Percentiles rank a stretch among this genome's conserved stretches.
Conservation (phyloP, 2,888 invertebrate genomes). For the Chrysolina oricalcia region DNA sequence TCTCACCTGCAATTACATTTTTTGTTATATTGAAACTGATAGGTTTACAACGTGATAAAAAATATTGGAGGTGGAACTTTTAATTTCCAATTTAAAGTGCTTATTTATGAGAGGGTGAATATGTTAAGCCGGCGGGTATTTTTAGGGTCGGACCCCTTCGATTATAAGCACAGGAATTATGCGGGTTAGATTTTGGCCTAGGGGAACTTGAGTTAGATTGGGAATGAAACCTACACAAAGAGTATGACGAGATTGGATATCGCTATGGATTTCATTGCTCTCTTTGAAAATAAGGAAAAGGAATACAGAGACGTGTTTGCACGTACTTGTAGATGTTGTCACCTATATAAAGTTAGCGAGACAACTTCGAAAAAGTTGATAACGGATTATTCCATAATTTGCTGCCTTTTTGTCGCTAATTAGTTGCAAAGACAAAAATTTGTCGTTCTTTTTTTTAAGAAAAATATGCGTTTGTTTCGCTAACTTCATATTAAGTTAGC, state of each 20-base stretch:
- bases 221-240: constrained; percentile 2
- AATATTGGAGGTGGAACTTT: constrained; percentile 20
- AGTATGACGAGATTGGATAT: constrained; percentile 16
- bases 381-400: too few relatives aligned
- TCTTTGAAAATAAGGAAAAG: not conserved
- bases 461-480: too few relatives aligned
- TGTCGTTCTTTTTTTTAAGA: too few relatives aligned
- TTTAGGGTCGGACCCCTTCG: constrained; percentile 32
- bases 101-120: constrained; percentile 37
- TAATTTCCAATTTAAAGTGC: constrained; percentile 45
- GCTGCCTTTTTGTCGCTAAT: too few relatives aligned
- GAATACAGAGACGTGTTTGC: too few relatives aligned
- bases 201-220: constrained; percentile 14
- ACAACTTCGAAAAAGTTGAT: too few relatives aligned
- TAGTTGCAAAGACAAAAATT: too few relatives aligned
- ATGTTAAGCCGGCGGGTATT: constrained; percentile 31
- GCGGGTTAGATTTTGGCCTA: constrained; percentile 35
- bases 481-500: too few relatives aligned
- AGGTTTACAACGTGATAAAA: not conserved
- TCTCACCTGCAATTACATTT: not conserved
- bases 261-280: not conserved
- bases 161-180: constrained; percentile 35
- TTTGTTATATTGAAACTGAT: constrained; percentile 25
- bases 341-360: too few relatives aligned
- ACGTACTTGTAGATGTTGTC: too few relatives aligned